Evolutionary conservation across 2,888 invertebrate species (phyloP), one percentile per base, ranked within the genome.

Genomic region (Microctonus brassicae): DNA sequence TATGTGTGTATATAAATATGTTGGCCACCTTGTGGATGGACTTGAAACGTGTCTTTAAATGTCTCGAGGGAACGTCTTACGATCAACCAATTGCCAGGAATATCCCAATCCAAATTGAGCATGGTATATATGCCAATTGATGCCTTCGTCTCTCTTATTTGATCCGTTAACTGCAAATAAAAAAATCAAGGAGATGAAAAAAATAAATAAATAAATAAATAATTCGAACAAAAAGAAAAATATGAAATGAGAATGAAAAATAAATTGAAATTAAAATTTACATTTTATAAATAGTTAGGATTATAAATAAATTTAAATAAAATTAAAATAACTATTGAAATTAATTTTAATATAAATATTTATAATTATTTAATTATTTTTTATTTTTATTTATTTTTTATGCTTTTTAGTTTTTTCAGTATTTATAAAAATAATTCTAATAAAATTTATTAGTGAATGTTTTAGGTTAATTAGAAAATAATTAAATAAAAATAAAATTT

Each of bases 1-100:
- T 57, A 24, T 42, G n/a, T n/a, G n/a, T 55, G 42, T 9, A 39
- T 29, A 33, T 61, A 58, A 63, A 58, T 55, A 22, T 60, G 47
- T 60, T 65, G 58, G 34, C 52, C 58, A 17, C 42, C 64, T 26
- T 26, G 33, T 52, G 53, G 47, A 63, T 47, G 17, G 6, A 10
- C 29, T 26, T 13, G 42, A 55, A 63, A 39, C 22, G 58, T 42
- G 47, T 33, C 53, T 52, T 20, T 26, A 53, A n/a, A 24, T 58
- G 47, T 33, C 34, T 60, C 22, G 10, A 24, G 22, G 2, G 13
- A n/a, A 39, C 57, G 13, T 24, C 55, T 55, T 55, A 55, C 55
- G 55, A 55, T 26, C 26, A 13, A 24, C 55, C 55, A 55, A 55
- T 55, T 24, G 55, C 55, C 13, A 55, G 13, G 22, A 26, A 55